Base-by-base conservation (phyloP, 92 coral and sea anemone species). In the Epizoanthus stellaris region DNA sequence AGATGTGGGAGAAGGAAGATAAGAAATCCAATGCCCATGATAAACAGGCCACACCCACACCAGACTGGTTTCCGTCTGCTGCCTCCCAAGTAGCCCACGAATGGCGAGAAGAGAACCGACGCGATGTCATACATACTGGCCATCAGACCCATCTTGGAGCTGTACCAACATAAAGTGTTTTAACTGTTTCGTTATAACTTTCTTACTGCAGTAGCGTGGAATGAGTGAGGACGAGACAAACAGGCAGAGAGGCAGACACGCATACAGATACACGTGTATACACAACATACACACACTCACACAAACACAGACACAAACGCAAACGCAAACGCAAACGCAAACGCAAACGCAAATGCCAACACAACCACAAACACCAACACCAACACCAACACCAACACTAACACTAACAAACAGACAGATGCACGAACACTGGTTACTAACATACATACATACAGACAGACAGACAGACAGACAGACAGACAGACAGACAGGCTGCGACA, bases 61-160 rank as follows among this genome's bases (percentile, higher is more conserved):
- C 94, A 95, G 21, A 87, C 88, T 2, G 98, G 94, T 59, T 94
- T 95, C 67, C 85, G 92, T 25, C 97, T 89, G 61, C 85, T 87
- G 13, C 96, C 98, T 21, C 98, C 98, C 21, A 89, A 36, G 70
- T 77, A 93, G 70, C 97, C 88, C 68, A 93, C 91, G 11, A 93
- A 62, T 21, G 91, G 92, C n/a, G 95, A 90, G 21, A 95, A 57
- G 21, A 92, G 60, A 53, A 92, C 54, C 0, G 94, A 91, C 3
- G 93, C 95, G 13, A 95, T 89, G 76, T 94, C 95, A 70, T 74
- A 95, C 88, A 86, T 92, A 69, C 95, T 94, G 12, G 94, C 90
- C 56, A 94, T 65, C 21, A 89, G 39, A 47, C 98, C 98, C 61
- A 90, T 92, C 85, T 63, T 86, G 80, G 90, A 93, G 56, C 98